These are phyloP conservation scores for Equus przewalskii DNA, from an alignment of 2,113 vertebrate genomes.

Conservation along the genomic window DNA sequence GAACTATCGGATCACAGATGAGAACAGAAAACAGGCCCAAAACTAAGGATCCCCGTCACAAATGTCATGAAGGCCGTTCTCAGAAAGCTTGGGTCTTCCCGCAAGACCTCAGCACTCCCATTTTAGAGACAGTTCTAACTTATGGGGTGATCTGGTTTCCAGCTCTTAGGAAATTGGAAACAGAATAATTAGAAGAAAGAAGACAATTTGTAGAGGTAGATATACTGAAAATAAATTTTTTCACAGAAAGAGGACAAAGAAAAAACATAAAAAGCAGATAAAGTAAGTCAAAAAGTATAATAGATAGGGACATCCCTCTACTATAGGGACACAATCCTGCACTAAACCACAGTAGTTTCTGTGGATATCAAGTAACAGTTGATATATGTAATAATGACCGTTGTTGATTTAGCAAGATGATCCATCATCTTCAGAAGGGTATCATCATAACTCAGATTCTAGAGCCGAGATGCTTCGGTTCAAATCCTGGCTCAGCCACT, in stretches of 20 bases:
- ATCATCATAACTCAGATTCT: not conserved
- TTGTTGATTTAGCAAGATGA: not conserved
- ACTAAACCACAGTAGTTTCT: not conserved
- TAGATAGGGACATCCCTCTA: not conserved
- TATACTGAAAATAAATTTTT: not conserved
- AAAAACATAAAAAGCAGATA: not conserved
- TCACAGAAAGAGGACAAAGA: not conserved
- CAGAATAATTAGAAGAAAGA: conserved; percentile 43
- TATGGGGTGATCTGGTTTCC: not conserved
- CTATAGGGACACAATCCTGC: not conserved
- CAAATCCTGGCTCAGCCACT: not conserved
- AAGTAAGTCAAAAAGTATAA: not conserved
- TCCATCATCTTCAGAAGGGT: not conserved
- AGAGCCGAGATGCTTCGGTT: not conserved
- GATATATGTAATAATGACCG: not conserved
- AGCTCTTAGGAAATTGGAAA: conserved; percentile 30
- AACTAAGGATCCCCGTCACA: conserved; percentile 11
- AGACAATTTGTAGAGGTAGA: conserved; percentile 2
- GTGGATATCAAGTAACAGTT: not conserved
- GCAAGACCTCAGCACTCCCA: not conserved
- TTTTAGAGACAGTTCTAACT: not conserved
- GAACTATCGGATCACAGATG: not conserved
- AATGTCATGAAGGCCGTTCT: not conserved
- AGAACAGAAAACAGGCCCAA: conserved; percentile 50
- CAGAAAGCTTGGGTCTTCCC: not conserved